phyloP scores from a whole-genome alignment of 1,140 invertebrate species.

The Macrobrachium rosenbergii region DNA sequence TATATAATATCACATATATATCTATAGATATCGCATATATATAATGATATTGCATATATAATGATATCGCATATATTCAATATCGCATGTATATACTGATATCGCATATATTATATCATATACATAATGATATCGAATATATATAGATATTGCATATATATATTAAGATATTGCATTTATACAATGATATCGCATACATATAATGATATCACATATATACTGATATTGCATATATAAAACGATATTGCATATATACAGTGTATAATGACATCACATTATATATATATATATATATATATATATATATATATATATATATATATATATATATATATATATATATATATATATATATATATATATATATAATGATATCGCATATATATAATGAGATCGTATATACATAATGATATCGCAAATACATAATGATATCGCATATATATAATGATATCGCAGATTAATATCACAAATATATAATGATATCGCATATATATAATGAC shows the following conservation, averaged over 20 bases:
- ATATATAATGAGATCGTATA: neutral
- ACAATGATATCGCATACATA: neutral
- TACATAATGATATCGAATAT: neutral
- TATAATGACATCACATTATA: neutral
- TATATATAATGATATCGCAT: neutral
- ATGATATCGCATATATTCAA: too few species aligned
- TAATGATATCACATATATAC: neutral
- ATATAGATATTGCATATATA: constrained; percentile 8
- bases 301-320: constrained; percentile 17
- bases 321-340: constrained; percentile 15
- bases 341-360: constrained; percentile 9
- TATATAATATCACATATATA: too few species aligned
- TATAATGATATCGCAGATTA: too few species aligned
- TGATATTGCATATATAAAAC: neutral
- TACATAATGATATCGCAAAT: too few species aligned
- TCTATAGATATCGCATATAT: too few species aligned
- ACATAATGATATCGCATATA: too few species aligned
- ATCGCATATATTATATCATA: neutral
- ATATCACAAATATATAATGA: too few species aligned
- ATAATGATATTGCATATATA: too few species aligned
- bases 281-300: constrained; percentile 22
- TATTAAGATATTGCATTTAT: neutral
- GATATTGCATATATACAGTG: neutral
- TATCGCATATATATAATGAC: too few species aligned
- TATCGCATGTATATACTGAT: neutral